A percentile compares a stretch with the other conserved stretches of the same genome.
Conservation (phyloP, 2,797 vertebrate genomes). For the Falco berigora region DNA sequence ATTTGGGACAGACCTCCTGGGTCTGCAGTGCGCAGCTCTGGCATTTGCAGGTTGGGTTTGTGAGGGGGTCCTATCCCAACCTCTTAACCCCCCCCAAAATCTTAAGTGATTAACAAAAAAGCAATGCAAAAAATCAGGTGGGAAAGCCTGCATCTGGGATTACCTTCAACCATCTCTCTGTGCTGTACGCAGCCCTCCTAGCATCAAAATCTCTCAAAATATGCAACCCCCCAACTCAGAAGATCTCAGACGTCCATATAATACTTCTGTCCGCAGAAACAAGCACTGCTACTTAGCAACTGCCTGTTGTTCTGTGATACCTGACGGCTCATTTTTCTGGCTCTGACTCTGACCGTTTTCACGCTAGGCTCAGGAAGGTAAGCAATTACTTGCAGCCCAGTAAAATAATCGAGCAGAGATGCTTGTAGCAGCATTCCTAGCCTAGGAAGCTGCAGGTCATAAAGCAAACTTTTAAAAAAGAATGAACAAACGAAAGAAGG, state of each 20-base stretch:
- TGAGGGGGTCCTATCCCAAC: neutral
- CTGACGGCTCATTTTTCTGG: neutral
- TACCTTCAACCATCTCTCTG: neutral
- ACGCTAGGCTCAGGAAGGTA: neutral
- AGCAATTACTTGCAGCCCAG: neutral
- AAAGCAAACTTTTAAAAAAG: neutral
- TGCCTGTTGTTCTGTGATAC: neutral
- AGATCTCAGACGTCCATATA: neutral
- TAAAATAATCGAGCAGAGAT: neutral
- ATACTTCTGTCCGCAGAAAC: neutral
- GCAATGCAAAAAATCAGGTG: neutral
- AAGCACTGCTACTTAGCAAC: neutral
- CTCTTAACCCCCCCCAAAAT: too few relatives aligned
- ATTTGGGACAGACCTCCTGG: neutral
- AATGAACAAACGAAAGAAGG: neutral
- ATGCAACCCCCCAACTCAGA: accelerated
- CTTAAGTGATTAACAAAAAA: neutral
- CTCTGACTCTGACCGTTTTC: neutral
- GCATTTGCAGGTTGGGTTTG: neutral
- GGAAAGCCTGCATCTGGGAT: neutral
- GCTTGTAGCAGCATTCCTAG: neutral
- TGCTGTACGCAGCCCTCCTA: neutral
- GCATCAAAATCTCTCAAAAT: neutral
- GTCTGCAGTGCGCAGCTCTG: neutral
- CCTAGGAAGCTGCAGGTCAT: neutral